These are phyloP conservation scores for Orchesellides sinensis DNA, from an alignment of 2,888 invertebrate genomes.

Conservation along the genomic window DNA sequence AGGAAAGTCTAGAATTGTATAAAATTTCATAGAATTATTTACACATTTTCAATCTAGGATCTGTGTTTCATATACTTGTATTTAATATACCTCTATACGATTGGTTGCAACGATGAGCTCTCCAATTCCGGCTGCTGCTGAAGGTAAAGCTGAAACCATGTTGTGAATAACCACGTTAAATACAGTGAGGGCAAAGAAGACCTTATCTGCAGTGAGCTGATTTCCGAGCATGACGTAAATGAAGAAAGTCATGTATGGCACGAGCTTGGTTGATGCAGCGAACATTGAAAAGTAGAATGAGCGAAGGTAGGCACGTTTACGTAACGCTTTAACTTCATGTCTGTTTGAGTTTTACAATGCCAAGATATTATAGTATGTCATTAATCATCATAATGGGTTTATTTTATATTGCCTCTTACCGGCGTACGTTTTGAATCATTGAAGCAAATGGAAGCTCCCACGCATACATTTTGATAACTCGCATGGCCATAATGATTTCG, in stretches of 20 bases:
- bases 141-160: constrained; percentile 92
- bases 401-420: constrained; percentile 78
- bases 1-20: constrained; percentile 49
- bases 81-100: constrained; percentile 81
- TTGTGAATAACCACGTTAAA: constrained; percentile 90
- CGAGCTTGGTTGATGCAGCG: constrained; percentile 86
- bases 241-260: constrained; percentile 88
- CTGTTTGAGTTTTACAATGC: constrained; percentile 78
- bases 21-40: background rate
- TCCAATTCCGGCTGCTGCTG: constrained; percentile 88
- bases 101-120: constrained; percentile 87
- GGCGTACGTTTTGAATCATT: constrained; percentile 85
- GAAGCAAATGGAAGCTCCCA: constrained; percentile 90
- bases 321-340: constrained; percentile 83
- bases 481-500: constrained; percentile 95
- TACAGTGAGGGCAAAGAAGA: constrained; percentile 91
- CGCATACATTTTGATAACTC: constrained; percentile 85
- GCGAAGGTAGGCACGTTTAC: constrained; percentile 82
- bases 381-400: background rate
- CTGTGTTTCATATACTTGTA: background rate
- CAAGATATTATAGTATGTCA: too few relatives aligned
- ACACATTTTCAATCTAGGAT: background rate
- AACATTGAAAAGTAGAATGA: constrained; percentile 84
- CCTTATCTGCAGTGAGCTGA: constrained; percentile 84
- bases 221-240: constrained; percentile 83